A percentile compares a stretch with the other conserved stretches of the same genome.
phyloP scores from a whole-genome alignment of 2,888 invertebrate species.

The Caenorhabditis sinica region DNA sequence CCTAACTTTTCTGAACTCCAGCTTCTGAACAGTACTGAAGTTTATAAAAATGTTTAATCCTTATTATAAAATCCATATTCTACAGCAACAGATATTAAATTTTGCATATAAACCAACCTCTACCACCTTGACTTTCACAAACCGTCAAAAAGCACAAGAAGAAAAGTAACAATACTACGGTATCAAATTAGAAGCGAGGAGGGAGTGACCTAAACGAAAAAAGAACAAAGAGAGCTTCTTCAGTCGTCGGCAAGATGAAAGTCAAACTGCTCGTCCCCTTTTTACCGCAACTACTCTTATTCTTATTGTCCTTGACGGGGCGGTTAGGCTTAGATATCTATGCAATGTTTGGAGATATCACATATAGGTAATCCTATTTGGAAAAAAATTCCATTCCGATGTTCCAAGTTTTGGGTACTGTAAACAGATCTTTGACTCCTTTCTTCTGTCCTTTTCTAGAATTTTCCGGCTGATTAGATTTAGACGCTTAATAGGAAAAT shows the following conservation, averaged over 20 bases:
- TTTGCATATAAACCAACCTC: background rate
- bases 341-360: slow-evolving; percentile 6
- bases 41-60: no score
- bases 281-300: slow-evolving; percentile 46
- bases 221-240: slow-evolving; percentile 32
- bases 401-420: background rate
- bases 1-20: no score
- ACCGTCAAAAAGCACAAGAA: background rate
- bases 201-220: slow-evolving; percentile 26
- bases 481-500: slow-evolving; percentile 8
- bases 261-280: slow-evolving; percentile 36
- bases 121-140: background rate
- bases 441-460: background rate
- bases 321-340: background rate
- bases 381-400: background rate
- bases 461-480: slow-evolving; percentile 10
- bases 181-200: slow-evolving; percentile 34
- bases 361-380: background rate
- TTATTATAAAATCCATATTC: no score
- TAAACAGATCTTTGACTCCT: background rate
- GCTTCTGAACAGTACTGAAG: no score
- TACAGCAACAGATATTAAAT: no score
- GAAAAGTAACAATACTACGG: slow-evolving; percentile 27
- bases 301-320: slow-evolving; percentile 34
- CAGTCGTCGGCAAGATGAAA: slow-evolving; percentile 45